These are phyloP conservation scores for Argyrosomus regius DNA, from an alignment of 2,797 vertebrate genomes.

Conservation along the genomic window DNA sequence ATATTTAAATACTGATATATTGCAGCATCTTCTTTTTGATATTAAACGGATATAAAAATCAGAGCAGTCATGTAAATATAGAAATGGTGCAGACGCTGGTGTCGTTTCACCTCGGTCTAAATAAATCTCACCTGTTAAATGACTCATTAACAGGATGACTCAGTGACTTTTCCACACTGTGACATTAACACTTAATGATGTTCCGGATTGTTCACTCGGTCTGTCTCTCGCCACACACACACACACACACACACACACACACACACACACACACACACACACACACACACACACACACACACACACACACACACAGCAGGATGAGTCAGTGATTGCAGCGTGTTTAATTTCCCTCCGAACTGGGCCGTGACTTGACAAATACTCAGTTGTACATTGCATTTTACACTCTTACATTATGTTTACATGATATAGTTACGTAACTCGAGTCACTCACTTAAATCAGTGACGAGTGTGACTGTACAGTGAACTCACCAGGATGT, in stretches of 20 bases:
- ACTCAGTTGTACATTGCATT: background rate
- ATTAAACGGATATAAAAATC: background rate
- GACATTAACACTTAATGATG: background rate
- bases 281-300: slow-evolving; percentile 5
- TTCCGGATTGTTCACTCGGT: background rate
- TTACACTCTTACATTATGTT: background rate
- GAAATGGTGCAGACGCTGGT: accelerated
- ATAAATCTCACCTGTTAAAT: background rate
- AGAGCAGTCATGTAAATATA: background rate
- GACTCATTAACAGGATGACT: background rate
- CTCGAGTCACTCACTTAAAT: background rate
- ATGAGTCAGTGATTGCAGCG: slow-evolving; percentile 3
- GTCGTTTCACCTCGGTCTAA: background rate
- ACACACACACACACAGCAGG: slow-evolving; percentile 6
- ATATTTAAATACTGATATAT: background rate
- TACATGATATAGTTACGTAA: background rate
- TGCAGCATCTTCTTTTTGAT: background rate
- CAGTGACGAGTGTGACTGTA: background rate
- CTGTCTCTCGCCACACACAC: background rate
- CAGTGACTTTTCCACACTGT: slow-evolving; percentile 1
- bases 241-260: background rate
- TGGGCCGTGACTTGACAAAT: background rate
- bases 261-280: background rate
- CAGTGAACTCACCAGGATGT: background rate
- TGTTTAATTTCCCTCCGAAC: background rate